Conservation (phyloP, 2,113 vertebrate species). For the Gymnocephalus cernua region DNA sequence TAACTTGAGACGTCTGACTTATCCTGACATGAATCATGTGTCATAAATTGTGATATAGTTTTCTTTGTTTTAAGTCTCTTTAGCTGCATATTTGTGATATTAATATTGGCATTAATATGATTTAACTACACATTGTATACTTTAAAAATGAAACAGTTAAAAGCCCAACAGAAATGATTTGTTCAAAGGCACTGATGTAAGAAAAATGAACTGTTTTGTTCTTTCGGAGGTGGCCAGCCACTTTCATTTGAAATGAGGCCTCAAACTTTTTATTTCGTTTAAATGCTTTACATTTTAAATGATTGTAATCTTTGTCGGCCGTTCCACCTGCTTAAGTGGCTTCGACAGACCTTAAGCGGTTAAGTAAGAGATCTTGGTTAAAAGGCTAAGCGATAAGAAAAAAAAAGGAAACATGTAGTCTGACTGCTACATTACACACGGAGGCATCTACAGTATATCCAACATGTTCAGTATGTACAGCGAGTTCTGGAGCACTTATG, state of each 20-base stretch:
- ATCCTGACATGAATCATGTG: neutral
- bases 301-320: neutral
- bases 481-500: neutral
- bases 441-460: slow-evolving; percentile 16
- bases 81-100: neutral
- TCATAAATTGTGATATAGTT: neutral
- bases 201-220: neutral
- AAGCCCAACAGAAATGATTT: neutral
- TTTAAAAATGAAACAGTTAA: neutral
- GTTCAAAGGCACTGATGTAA: neutral
- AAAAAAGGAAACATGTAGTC: slow-evolving; percentile 32
- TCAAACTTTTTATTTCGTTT: neutral
- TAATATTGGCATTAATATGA: neutral
- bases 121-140: neutral
- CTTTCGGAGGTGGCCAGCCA: neutral
- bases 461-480: slow-evolving; percentile 41
- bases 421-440: slow-evolving; percentile 16
- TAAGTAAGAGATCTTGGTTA: slow-evolving; percentile 21
- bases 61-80: neutral
- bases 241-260: neutral
- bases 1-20: neutral
- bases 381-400: slow-evolving; percentile 8
- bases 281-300: neutral
- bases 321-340: slow-evolving; percentile 26
- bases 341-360: slow-evolving; percentile 3